These are phyloP conservation scores for Cheilinus undulatus DNA, from an alignment of 2,113 vertebrate genomes.

Conservation along the genomic window DNA sequence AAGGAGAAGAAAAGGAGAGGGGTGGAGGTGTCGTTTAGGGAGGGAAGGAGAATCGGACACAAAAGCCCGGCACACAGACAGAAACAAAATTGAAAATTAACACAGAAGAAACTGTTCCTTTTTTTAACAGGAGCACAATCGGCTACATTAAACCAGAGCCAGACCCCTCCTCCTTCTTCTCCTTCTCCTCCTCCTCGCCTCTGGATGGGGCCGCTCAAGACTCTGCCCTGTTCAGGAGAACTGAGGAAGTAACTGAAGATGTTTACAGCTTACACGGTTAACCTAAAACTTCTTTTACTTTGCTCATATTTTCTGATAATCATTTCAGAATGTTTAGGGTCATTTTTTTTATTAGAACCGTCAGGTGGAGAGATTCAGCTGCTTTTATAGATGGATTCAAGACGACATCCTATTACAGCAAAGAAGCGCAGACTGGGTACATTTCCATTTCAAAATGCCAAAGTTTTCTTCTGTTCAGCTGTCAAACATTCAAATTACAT, in stretches of 20 bases:
- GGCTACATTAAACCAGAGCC: constrained; percentile 90
- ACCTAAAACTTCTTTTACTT: background rate
- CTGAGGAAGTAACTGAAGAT: background rate
- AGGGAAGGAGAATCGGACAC: constrained; percentile 88
- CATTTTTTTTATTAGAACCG: too few relatives aligned
- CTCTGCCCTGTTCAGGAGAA: constrained; percentile 4
- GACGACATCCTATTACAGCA: too few relatives aligned
- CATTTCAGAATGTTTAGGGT: too few relatives aligned
- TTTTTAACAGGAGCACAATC: constrained; percentile 92
- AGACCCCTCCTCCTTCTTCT: constrained; percentile 52
- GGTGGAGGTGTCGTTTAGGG: constrained; percentile 71
- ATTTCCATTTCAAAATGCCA: too few relatives aligned
- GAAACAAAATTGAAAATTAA: constrained; percentile 97
- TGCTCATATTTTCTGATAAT: background rate
- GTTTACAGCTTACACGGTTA: background rate
- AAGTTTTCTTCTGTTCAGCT: too few relatives aligned
- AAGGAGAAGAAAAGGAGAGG: constrained; percentile 89
- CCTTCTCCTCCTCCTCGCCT: constrained; percentile 22
- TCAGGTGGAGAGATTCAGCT: too few relatives aligned
- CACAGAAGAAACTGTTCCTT: constrained; percentile 99
- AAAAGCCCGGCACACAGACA: constrained; percentile 92
- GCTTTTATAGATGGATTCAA: too few relatives aligned
- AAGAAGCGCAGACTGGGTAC: too few relatives aligned
- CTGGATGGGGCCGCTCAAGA: constrained; percentile 12
- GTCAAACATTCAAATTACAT: too few relatives aligned